Evolutionary conservation across 2,888 invertebrate genomes (phyloP).

Genomic region (Eilema sororculum): DNA sequence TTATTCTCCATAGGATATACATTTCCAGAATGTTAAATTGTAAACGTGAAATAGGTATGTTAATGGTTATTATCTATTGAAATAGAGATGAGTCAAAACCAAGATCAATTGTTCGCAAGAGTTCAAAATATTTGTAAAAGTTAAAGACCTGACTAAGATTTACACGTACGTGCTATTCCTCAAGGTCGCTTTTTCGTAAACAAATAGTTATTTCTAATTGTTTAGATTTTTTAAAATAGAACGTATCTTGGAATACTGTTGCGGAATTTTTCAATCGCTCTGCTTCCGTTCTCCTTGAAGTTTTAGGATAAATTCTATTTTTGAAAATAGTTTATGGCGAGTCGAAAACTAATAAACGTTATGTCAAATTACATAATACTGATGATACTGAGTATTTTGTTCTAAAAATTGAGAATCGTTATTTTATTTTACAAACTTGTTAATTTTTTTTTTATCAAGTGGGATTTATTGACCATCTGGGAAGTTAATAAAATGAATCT

Average conservation of each 20-base stretch:
- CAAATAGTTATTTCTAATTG: slow-evolving; percentile 23
- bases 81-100: slow-evolving; percentile 1
- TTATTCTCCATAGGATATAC: not conserved
- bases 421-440: too few species aligned
- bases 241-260: slow-evolving; percentile 10
- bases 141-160: slow-evolving; percentile 21
- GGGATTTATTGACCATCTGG: not conserved
- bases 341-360: not conserved
- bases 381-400: not conserved
- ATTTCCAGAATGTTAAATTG: not conserved
- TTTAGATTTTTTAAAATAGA: slow-evolving; percentile 22
- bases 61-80: slow-evolving; percentile 4
- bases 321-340: not conserved
- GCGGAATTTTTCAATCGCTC: slow-evolving; percentile 3
- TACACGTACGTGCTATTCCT: slow-evolving; percentile 14
- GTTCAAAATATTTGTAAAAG: slow-evolving; percentile 19
- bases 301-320: not conserved
- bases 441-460: not conserved
- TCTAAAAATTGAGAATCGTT: too few species aligned
- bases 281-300: slow-evolving; percentile 4
- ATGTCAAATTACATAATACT: not conserved
- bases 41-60: not conserved
- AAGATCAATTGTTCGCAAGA: slow-evolving; percentile 14
- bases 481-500: too few species aligned
- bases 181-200: slow-evolving; percentile 25